These are phyloP conservation scores for Rhinogobio ventralis DNA, from an alignment of 2,797 vertebrate species.

Conservation along the genomic window DNA sequence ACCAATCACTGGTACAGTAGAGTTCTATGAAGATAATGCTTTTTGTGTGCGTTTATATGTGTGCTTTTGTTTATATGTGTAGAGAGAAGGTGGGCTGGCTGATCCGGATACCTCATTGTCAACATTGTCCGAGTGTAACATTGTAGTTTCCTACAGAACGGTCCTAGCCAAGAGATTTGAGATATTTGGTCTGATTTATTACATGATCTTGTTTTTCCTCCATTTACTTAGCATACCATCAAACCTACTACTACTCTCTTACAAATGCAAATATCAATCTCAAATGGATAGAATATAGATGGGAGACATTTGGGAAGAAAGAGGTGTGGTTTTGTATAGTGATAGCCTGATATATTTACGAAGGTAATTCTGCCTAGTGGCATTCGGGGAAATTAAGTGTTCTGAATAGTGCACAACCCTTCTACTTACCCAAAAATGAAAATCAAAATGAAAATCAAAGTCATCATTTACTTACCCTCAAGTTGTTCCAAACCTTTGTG, in stretches of 20 bases:
- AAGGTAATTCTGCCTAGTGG: not conserved
- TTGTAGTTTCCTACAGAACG: constrained; percentile 18
- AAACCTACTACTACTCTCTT: not conserved
- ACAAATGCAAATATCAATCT: not conserved
- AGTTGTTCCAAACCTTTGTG: no score
- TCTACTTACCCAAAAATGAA: no score
- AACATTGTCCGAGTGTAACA: constrained; percentile 12
- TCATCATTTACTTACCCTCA: no score
- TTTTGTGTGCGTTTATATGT: constrained; percentile 26
- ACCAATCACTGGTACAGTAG: constrained; percentile 76
- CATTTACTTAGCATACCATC: not conserved
- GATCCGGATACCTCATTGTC: constrained; percentile 33
- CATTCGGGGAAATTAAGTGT: not conserved
- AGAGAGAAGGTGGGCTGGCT: not conserved
- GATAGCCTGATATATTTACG: not conserved
- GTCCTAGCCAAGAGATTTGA: constrained; percentile 28
- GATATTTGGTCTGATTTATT: constrained; percentile 9
- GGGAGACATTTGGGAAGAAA: not conserved
- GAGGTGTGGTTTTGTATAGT: not conserved
- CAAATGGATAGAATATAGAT: not conserved
- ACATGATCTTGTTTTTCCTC: constrained; percentile 1
- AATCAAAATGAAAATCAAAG: no score
- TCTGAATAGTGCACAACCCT: no score
- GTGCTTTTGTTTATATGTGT: constrained; percentile 6
- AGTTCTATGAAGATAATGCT: constrained; percentile 75